Percentiles rank a stretch among this genome's conserved stretches.
These are phyloP conservation scores for Babylonia areolata DNA, from an alignment of 1,140 invertebrate species.

Conservation along the genomic window DNA sequence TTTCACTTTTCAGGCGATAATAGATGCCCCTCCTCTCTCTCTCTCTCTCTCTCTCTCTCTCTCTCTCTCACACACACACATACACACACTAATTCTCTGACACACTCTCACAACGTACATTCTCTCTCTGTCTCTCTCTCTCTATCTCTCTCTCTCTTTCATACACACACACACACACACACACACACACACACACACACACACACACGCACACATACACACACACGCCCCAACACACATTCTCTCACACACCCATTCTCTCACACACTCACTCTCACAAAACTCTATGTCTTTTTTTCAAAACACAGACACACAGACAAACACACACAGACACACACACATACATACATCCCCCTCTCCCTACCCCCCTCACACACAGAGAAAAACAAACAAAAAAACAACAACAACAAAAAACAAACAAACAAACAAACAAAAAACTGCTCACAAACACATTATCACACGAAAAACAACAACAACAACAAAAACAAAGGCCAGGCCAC, in stretches of 20 bases:
- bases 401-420: not conserved
- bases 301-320: not conserved
- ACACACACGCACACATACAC: too few relatives aligned
- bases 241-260: not conserved
- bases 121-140: too few relatives aligned
- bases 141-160: too few relatives aligned
- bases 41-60: too few relatives aligned
- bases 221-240: not conserved
- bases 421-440: not conserved
- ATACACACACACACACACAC: too few relatives aligned
- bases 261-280: not conserved
- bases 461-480: not conserved
- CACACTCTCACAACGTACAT: too few relatives aligned
- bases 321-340: constrained; percentile 3
- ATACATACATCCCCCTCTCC: not conserved
- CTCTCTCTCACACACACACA: too few relatives aligned
- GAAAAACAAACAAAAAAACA: not conserved
- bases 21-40: too few relatives aligned
- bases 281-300: too few relatives aligned
- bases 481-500: not conserved
- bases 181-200: too few relatives aligned
- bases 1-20: too few relatives aligned
- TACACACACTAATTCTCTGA: too few relatives aligned
- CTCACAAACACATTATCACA: not conserved
- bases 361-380: not conserved